Evolutionary conservation across 2,113 vertebrate genomes (phyloP).

Genomic region (Bos taurus): ARS-UCD2.0 NC_037349.1:34929001-34929500

Average conservation of each 20-base stretch:
- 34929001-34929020: not conserved
- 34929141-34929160: conserved; percentile 37
- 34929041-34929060: conserved; percentile 16
- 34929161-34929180: conserved; percentile 41
- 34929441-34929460: not conserved
- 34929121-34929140: not conserved
- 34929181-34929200: conserved; percentile 52
- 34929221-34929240: conserved; percentile 10
- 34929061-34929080: conserved; percentile 52
- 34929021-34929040: conserved; percentile 17
- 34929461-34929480: not conserved
- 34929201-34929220: conserved; percentile 9
- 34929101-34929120: not conserved
- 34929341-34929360: not conserved
- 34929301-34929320: not conserved
- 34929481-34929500: not conserved
- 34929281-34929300: not conserved
- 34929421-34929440: not conserved
- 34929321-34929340: not conserved
- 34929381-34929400: not conserved
- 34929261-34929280: not conserved
- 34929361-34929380: not conserved
- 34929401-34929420: not conserved
- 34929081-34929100: conserved; percentile 42
- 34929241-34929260: not conserved